Evolutionary conservation across 2,113 vertebrate genomes (phyloP), one percentile per base, ranked within the genome.

Genomic region (Menura novaehollandiae): DNA sequence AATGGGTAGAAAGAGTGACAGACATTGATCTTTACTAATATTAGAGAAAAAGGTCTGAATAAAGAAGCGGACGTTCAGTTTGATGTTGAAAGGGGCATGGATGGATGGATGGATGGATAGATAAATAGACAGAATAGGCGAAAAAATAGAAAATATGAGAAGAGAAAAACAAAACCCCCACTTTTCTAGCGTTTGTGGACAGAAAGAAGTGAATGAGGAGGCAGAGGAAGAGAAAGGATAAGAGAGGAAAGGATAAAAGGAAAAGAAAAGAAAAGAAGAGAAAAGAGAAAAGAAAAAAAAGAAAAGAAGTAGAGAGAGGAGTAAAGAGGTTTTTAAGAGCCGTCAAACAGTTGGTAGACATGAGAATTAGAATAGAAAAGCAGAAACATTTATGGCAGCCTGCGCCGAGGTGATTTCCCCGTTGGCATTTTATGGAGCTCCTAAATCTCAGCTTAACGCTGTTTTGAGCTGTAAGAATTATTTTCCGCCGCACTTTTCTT

Each of bases 321-420:
- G 22, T 28, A 44, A 52, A 68, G 27, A 62, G 12, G 5, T 44
- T 93, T 94, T 90, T 76, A 91, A 85, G 89, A 85, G 77, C 92
- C 41, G 32, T 95, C 87, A 89, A 82, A 85, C 84, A 88, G 85
- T 92, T 80, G 53, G 66, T 87, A 92, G 89, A 59, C 58, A 79
- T 62, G 68, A 89, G 77, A 91, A 95, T 95, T 93, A 89, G 87
- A 82, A 85, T 32, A 75, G 87, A 82, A 88, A 94, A 89, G 78
- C 63, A 76, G 89, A 64, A 85, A 78, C 93, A 39, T 93, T 95
- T 79, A 79, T 91, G 71, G 49, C 87, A 96, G 73, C 62, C 68
- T 52, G 35, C 19, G 26, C 82, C 20, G 52, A 95, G 69, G 80
- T 80, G 66, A 66, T 94, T 92, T 94, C 74, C 81, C 85, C 66